Percentiles rank a stretch among this genome's conserved stretches.
These are phyloP conservation scores for Idaea dimidiata DNA, from an alignment of 2,888 invertebrate species.

Conservation along the genomic window DNA sequence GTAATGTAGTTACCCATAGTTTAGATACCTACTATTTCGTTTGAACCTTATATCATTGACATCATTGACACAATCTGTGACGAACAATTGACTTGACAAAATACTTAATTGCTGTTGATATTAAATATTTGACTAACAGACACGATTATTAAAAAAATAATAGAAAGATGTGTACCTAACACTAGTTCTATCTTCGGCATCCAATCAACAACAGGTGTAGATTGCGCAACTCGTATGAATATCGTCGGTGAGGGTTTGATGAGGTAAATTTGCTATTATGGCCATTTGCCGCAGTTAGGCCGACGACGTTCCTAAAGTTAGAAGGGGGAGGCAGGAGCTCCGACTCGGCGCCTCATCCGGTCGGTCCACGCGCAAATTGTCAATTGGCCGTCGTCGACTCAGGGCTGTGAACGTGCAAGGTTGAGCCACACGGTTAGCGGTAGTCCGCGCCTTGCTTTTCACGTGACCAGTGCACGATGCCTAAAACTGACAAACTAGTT, in stretches of 20 bases:
- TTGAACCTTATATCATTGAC: conserved; percentile 37
- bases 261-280: conserved; percentile 46
- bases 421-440: conserved; percentile 37
- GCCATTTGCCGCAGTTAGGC: conserved; percentile 49
- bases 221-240: conserved; percentile 10
- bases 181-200: background rate
- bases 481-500: background rate
- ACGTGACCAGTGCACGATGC: conserved; percentile 37
- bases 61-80: conserved; percentile 29
- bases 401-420: conserved; percentile 63
- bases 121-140: no score
- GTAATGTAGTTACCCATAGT: no score
- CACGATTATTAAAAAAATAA: no score
- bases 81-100: conserved; percentile 39
- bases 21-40: background rate
- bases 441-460: conserved; percentile 25
- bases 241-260: conserved; percentile 28
- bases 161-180: background rate
- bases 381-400: conserved; percentile 66
- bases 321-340: conserved; percentile 67
- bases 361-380: conserved; percentile 70
- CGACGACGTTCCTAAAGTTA: conserved; percentile 58
- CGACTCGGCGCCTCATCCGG: conserved; percentile 73
- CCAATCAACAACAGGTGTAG: conserved; percentile 15
- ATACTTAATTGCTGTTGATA: conserved; percentile 8